These are phyloP conservation scores for Dryoscopus gambensis DNA, from an alignment of 2,113 vertebrate genomes.

Conservation along the genomic window DNA sequence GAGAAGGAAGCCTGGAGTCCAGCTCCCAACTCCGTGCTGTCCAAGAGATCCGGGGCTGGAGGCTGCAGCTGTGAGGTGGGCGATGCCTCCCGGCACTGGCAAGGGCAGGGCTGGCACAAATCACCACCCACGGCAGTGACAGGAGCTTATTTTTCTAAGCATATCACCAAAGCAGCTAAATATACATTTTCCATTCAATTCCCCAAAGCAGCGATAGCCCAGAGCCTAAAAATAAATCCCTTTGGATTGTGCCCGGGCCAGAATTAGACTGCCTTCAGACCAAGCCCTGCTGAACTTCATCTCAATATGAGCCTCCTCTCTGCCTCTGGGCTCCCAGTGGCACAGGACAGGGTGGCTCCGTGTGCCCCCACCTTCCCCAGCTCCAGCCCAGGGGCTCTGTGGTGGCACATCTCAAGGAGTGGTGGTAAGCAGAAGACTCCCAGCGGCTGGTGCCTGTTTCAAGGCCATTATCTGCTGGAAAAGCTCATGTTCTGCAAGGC, in stretches of 20 bases:
- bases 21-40: neutral
- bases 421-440: neutral
- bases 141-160: slow-evolving; percentile 48
- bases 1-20: neutral
- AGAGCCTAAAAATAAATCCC: slow-evolving; percentile 56
- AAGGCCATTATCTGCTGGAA: neutral
- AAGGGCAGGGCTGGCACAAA: slow-evolving; percentile 35
- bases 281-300: neutral
- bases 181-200: slow-evolving; percentile 60
- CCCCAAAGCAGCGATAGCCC: slow-evolving; percentile 39
- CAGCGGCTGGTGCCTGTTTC: fast-evolving
- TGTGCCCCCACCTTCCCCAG: neutral
- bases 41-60: neutral
- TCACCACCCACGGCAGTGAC: neutral
- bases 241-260: slow-evolving; percentile 16
- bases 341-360: neutral
- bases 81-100: neutral
- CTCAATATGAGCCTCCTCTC: neutral
- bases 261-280: slow-evolving; percentile 1
- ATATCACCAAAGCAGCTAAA: slow-evolving; percentile 45
- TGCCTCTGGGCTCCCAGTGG: neutral
- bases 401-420: neutral
- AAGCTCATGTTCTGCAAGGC: neutral
- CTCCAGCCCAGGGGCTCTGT: neutral
- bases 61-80: neutral